Conservation (phyloP, 2,113 vertebrate genomes). For the Pelvicachromis taeniatus region DNA sequence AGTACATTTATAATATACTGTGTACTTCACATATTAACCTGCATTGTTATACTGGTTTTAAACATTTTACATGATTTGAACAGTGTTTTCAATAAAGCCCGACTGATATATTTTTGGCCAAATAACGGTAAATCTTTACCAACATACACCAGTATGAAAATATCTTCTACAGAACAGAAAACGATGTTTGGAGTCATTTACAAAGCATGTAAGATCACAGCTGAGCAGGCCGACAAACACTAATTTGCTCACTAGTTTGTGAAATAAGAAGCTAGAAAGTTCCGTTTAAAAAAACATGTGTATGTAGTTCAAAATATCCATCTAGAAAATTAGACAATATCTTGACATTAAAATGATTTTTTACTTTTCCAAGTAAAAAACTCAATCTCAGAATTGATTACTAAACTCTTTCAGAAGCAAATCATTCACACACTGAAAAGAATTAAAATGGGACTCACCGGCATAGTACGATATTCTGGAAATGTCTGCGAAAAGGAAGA, state of each 20-base stretch:
- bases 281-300: not conserved
- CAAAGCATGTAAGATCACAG: not conserved
- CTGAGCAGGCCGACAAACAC: not conserved
- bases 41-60: not conserved
- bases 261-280: not conserved
- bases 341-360: not conserved
- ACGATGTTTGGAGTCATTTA: not conserved
- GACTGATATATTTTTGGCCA: not conserved
- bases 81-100: not conserved
- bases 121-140: not conserved
- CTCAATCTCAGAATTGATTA: not conserved
- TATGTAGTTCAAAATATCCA: not conserved
- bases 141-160: not conserved
- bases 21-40: not conserved
- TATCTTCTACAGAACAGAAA: not conserved
- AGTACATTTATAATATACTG: not conserved
- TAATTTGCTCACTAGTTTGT: not conserved
- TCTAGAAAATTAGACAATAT: not conserved
- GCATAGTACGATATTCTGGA: slow-evolving; percentile 80
- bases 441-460: slow-evolving; percentile 71
- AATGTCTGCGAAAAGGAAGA: slow-evolving; percentile 79
- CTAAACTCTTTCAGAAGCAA: not conserved
- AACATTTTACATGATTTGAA: not conserved
- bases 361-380: not conserved
- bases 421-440: not conserved